Evolutionary conservation across 2,797 vertebrate species (phyloP).

Genomic region (Acanthornis magna): DNA sequence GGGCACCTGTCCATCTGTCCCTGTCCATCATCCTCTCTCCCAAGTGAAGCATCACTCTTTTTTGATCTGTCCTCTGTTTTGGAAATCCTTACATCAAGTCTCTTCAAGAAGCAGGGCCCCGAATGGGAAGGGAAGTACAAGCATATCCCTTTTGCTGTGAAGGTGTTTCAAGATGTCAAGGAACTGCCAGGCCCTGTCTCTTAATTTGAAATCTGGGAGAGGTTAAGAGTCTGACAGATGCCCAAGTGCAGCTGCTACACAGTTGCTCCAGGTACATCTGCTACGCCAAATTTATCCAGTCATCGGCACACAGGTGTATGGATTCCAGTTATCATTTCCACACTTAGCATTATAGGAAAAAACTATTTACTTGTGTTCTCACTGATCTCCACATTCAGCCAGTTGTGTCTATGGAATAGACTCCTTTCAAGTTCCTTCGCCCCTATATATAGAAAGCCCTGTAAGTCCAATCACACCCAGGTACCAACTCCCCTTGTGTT

Average conservation of each 20-base stretch:
- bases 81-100: not conserved
- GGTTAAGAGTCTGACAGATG: not conserved
- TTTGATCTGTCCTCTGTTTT: not conserved
- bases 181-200: not conserved
- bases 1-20: not conserved
- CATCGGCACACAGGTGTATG: fast-evolving
- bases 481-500: not conserved
- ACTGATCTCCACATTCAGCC: not conserved
- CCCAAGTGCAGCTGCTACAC: not conserved
- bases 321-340: not conserved
- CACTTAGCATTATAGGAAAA: not conserved
- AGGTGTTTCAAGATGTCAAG: not conserved
- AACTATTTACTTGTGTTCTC: not conserved
- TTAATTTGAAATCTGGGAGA: not conserved
- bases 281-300: not conserved
- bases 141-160: not conserved
- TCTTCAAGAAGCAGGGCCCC: not conserved
- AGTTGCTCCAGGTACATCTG: not conserved
- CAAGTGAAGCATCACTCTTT: not conserved
- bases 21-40: not conserved
- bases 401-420: not conserved
- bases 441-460: not conserved
- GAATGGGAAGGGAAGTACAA: not conserved
- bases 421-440: not conserved
- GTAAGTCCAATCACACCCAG: not conserved